Evolutionary conservation across 2,797 vertebrate species (phyloP).

Genomic region (Euthynnus affinis): DNA sequence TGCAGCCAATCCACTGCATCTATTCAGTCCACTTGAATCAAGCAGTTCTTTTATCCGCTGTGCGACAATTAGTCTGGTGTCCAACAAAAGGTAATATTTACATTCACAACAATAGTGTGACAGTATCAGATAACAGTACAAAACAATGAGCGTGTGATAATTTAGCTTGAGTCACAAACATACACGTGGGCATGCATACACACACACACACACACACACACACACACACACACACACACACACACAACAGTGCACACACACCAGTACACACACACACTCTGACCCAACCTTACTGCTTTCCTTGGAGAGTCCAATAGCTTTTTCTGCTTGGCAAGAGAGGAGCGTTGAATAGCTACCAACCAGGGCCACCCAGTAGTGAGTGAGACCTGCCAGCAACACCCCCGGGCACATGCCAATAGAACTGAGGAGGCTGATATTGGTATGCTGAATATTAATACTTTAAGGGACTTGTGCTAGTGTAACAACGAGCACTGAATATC

Average conservation of each 20-base stretch:
- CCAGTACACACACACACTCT: slow-evolving; percentile 14
- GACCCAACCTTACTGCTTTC: slow-evolving; percentile 50
- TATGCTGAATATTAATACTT: slow-evolving; percentile 65
- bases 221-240: slow-evolving; percentile 8
- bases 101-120: slow-evolving; percentile 50
- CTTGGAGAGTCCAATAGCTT: slow-evolving; percentile 69
- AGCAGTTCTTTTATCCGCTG: slow-evolving; percentile 51
- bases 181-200: slow-evolving; percentile 4
- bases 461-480: not conserved
- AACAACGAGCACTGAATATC: slow-evolving; percentile 10
- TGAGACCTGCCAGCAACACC: slow-evolving; percentile 66
- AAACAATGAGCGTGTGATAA: slow-evolving; percentile 31
- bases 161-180: slow-evolving; percentile 46
- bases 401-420: slow-evolving; percentile 58
- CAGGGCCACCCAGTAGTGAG: slow-evolving; percentile 82
- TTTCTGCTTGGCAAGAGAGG: slow-evolving; percentile 76
- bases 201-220: slow-evolving; percentile 12
- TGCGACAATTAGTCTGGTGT: slow-evolving; percentile 51
- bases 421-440: slow-evolving; percentile 52
- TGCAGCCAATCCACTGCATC: slow-evolving; percentile 66
- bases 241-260: slow-evolving; percentile 6
- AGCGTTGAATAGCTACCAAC: slow-evolving; percentile 67
- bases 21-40: slow-evolving; percentile 56
- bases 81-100: slow-evolving; percentile 63
- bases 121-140: slow-evolving; percentile 39